These are phyloP conservation scores for Orthosia gracilis DNA, from an alignment of 2,888 invertebrate species.

Conservation along the genomic window DNA sequence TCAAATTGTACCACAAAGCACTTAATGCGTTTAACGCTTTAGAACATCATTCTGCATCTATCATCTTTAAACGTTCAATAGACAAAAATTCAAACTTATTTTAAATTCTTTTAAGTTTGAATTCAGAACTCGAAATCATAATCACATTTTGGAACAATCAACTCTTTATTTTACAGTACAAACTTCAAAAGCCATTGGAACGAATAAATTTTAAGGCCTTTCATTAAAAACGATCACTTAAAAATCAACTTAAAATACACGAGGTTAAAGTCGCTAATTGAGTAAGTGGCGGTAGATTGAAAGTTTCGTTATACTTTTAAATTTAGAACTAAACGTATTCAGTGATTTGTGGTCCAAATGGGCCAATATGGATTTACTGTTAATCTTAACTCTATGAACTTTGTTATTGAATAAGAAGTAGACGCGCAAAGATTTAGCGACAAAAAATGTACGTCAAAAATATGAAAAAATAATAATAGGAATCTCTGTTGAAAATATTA, in stretches of 20 bases:
- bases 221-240: too few species aligned
- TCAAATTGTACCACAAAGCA: not conserved
- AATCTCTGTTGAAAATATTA: constrained; percentile 47
- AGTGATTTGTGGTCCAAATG: not conserved
- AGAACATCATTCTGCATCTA: not conserved
- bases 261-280: too few species aligned
- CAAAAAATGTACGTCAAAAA: constrained; percentile 15
- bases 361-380: constrained; percentile 8
- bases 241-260: too few species aligned
- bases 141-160: too few species aligned
- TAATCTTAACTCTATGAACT: constrained; percentile 25
- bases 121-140: too few species aligned
- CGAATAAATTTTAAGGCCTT: too few species aligned
- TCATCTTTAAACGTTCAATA: too few species aligned
- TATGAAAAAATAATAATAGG: constrained; percentile 8
- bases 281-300: too few species aligned
- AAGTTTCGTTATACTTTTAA: not conserved
- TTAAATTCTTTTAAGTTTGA: too few species aligned
- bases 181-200: too few species aligned
- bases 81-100: too few species aligned
- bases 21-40: not conserved
- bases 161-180: too few species aligned
- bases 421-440: constrained; percentile 28
- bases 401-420: constrained; percentile 36
- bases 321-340: not conserved